Conservation (phyloP, 2,888 invertebrate species). For the Oxytorus armatus region DNA sequence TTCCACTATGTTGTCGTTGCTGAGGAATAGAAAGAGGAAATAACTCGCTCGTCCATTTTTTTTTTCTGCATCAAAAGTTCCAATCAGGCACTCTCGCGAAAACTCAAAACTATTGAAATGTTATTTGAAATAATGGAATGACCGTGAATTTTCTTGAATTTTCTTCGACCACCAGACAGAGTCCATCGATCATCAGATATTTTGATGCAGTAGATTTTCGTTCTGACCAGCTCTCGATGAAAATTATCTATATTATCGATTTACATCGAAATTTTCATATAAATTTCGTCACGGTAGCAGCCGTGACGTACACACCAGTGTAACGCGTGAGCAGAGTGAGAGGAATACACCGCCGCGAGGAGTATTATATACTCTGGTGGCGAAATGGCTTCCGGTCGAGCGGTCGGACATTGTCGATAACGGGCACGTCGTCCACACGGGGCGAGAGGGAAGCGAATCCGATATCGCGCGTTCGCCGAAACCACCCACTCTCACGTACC, state of each 20-base stretch:
- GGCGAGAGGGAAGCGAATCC: slow-evolving; percentile 78
- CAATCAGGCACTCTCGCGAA: neutral
- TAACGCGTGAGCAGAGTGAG: neutral
- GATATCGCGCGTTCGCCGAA: slow-evolving; percentile 81
- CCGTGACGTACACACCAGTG: neutral
- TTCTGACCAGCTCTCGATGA: slow-evolving; percentile 50
- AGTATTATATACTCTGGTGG: slow-evolving; percentile 65
- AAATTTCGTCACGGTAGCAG: slow-evolving; percentile 77
- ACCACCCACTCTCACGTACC: slow-evolving; percentile 56
- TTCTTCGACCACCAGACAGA: no score
- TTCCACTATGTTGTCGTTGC: slow-evolving; percentile 54
- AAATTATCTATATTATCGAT: slow-evolving; percentile 34
- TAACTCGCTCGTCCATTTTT: slow-evolving; percentile 3
- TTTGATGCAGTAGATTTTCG: slow-evolving; percentile 1
- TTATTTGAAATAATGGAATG: neutral
- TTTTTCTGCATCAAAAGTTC: neutral
- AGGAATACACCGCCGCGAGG: slow-evolving; percentile 41
- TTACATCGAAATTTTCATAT: slow-evolving; percentile 77
- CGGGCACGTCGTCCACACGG: slow-evolving; percentile 75
- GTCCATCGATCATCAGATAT: neutral
- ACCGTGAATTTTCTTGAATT: neutral
- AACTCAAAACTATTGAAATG: neutral
- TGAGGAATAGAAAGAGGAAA: neutral
- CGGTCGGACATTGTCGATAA: slow-evolving; percentile 82
- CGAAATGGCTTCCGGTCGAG: slow-evolving; percentile 83